phyloP scores from a whole-genome alignment of 30 jellyfish, hydroid and myxozoan genomes.

The Cassiopea andromeda region DNA sequence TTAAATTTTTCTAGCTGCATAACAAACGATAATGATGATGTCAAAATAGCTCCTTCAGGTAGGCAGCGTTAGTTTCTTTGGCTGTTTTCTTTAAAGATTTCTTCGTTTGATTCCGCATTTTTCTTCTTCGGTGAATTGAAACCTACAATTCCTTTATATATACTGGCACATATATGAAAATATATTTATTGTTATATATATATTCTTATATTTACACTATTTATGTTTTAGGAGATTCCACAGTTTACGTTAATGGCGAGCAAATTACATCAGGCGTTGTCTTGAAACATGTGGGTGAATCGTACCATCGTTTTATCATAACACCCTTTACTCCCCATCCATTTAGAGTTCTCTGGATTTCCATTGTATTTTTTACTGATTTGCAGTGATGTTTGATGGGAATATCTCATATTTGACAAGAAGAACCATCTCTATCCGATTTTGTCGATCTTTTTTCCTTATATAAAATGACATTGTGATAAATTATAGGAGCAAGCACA shows the following conservation, averaged over 20 bases:
- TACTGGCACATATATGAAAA: background rate
- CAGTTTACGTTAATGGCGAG: constrained; percentile 86
- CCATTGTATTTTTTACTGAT: too few relatives aligned
- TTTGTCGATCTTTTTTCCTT: too few relatives aligned
- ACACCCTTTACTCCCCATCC: background rate
- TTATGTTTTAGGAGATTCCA: constrained; percentile 71
- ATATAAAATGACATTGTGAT: too few relatives aligned
- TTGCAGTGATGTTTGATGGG: too few relatives aligned
- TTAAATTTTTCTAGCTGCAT: constrained; percentile 12
- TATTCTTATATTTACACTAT: background rate
- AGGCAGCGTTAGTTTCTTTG: constrained; percentile 8
- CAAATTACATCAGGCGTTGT: constrained; percentile 46
- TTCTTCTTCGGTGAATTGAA: too few relatives aligned
- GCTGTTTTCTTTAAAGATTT: background rate
- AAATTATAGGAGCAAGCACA: too few relatives aligned
- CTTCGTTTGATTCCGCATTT: background rate
- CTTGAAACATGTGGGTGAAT: constrained; percentile 76
- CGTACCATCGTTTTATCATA: background rate
- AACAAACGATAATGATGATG: constrained; percentile 47
- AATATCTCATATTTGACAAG: too few relatives aligned
- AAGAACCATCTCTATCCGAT: too few relatives aligned
- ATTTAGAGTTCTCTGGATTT: background rate
- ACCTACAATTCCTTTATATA: too few relatives aligned
- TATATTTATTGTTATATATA: background rate
- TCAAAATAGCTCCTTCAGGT: constrained; percentile 66